phyloP scores from a whole-genome alignment of 2,888 invertebrate species.

The Calameuta pallipes region DNA sequence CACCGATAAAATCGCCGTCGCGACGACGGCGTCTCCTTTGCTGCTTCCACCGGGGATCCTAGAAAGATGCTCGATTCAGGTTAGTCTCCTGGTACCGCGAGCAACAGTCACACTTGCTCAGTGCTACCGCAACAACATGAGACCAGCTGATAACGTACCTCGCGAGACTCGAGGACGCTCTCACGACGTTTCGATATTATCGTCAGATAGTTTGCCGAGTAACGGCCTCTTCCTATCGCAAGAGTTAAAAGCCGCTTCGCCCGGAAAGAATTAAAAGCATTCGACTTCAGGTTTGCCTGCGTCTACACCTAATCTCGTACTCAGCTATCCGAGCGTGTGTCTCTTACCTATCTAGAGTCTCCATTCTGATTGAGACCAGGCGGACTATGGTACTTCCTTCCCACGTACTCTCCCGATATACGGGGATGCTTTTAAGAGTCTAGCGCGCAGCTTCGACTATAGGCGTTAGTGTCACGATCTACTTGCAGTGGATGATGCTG shows the following conservation, averaged over 20 bases:
- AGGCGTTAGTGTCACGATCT: background rate
- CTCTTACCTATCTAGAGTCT: background rate
- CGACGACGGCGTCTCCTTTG: background rate
- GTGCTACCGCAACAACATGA: background rate
- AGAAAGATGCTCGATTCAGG: background rate
- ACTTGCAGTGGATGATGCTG: background rate
- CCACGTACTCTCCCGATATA: background rate
- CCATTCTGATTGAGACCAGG: background rate
- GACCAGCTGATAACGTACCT: background rate
- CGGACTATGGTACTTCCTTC: background rate
- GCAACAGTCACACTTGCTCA: background rate
- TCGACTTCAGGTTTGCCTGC: background rate
- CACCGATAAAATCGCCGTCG: background rate
- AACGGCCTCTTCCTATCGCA: background rate
- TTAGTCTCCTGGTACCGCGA: background rate
- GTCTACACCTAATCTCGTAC: background rate
- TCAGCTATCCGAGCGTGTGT: background rate
- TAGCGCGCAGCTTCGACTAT: background rate
- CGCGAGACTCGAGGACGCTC: background rate
- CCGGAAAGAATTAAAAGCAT: constrained; percentile 5
- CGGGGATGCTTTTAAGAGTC: background rate
- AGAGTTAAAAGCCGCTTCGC: background rate
- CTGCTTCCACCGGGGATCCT: background rate
- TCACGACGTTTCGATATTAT: constrained; percentile 4
- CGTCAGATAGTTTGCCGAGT: background rate